Base-by-base conservation (phyloP, 2,113 vertebrate genomes). In the Phalacrocorax brasilianus region DNA sequence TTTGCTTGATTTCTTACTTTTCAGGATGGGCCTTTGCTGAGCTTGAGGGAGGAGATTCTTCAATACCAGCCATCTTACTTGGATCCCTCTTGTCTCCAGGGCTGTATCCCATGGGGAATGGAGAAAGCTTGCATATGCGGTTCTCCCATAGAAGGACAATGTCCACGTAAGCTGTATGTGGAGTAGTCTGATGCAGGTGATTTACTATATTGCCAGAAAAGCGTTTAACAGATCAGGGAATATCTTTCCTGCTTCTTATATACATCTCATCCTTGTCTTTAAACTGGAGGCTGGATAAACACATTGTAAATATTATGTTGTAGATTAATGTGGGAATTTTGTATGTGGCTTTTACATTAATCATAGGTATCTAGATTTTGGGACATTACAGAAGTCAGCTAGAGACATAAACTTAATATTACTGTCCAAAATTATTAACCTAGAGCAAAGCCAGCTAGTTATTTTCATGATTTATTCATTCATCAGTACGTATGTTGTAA, bases 201-300 rank as follows among this genome's bases (percentile, higher is more conserved):
- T 13, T 33, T 53, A n/a, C 28, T 59, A 5, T 23, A 45, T 52
- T 55, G 27, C 6, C 47, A 73, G 40, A 72, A 88, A 50, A 50
- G 2, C 3, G 1, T 66, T 78, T 71, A 67, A 53, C 24, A 42
- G 7, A 5, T n/a, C 1, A 1, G 6, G 6, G 6, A 71, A 44
- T 28, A n/a, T 14, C 24, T 84, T 49, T n/a, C 7, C 22, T 56
- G 5, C 3, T 52, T 66, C 22, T 38, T 42, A 10, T 5, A 42
- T 17, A 44, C 7, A 33, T 56, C 6, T 67, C 24, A 61, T 19
- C 18, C 12, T 47, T 22, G 24, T 35, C 6, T 81, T 12, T 32
- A 56, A 75, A 38, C 42, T 19, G 12, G 10, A 62, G 15, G 14
- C 21, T 50, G 15, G 18, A 33, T 68, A 28, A 80, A 35, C 6